Evolutionary conservation across 1,140 invertebrate species (phyloP).

Genomic region (Lordiphosa mommai): DNA sequence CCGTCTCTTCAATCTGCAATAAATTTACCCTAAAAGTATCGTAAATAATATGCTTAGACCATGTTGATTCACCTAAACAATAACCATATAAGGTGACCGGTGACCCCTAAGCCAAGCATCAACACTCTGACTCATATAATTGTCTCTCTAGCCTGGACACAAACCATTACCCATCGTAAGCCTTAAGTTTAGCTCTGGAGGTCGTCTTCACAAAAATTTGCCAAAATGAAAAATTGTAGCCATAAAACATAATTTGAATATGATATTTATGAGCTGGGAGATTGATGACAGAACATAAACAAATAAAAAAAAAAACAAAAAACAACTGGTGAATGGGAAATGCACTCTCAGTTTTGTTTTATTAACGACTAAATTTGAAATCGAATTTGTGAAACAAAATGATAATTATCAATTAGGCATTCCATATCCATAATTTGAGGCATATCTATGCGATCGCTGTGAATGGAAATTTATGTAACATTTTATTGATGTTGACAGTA

Average conservation of each 20-base stretch:
- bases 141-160: conserved; percentile 1
- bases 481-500: conserved; percentile 75
- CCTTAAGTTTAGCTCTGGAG: conserved; percentile 34
- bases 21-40: too few species aligned
- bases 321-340: background rate
- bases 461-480: conserved; percentile 67
- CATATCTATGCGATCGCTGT: conserved; percentile 9
- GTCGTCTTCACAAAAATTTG: conserved; percentile 31
- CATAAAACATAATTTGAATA: conserved; percentile 55
- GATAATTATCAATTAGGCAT: conserved; percentile 79
- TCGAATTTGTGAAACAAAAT: conserved; percentile 45
- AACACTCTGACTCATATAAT: conserved; percentile 38
- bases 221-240: conserved; percentile 48
- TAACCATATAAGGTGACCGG: conserved; percentile 42
- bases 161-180: conserved; percentile 43
- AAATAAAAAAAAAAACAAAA: too few species aligned
- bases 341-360: background rate
- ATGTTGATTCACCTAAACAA: conserved; percentile 5
- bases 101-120: conserved; percentile 5
- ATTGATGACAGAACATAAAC: conserved; percentile 33
- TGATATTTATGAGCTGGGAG: conserved; percentile 35
- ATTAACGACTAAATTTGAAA: background rate
- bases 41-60: too few species aligned
- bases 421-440: conserved; percentile 54
- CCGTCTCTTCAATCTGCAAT: too few species aligned